A percentile compares a stretch with the other conserved stretches of the same genome.
phyloP scores from a whole-genome alignment of 2,888 invertebrate species.

The Leistus spinibarbis region DNA sequence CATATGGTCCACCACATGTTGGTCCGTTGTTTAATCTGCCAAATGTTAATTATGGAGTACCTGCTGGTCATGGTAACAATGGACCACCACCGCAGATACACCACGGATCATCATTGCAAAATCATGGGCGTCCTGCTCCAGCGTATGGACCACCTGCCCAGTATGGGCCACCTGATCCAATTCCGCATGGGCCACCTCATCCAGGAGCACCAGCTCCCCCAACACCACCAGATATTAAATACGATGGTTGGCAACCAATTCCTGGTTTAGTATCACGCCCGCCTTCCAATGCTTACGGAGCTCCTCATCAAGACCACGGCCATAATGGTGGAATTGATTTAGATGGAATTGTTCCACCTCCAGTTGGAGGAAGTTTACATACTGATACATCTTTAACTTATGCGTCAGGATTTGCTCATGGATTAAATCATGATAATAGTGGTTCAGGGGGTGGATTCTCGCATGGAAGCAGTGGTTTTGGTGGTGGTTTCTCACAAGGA shows the following conservation, averaged over 20 bases:
- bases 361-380: background rate
- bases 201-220: constrained; percentile 76
- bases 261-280: constrained; percentile 65
- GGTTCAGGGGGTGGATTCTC: constrained; percentile 29
- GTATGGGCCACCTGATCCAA: constrained; percentile 66
- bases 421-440: constrained; percentile 29
- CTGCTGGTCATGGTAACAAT: constrained; percentile 56
- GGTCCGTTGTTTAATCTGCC: constrained; percentile 34
- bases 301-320: constrained; percentile 49
- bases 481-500: constrained; percentile 41
- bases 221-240: constrained; percentile 74
- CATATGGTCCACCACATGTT: constrained; percentile 46
- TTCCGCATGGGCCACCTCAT: constrained; percentile 65
- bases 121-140: constrained; percentile 48
- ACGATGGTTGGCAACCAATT: constrained; percentile 88
- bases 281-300: constrained; percentile 50
- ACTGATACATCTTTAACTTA: too few species aligned
- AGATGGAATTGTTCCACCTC: constrained; percentile 16
- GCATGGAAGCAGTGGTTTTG: constrained; percentile 24
- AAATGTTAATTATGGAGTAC: constrained; percentile 53
- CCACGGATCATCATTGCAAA: constrained; percentile 49
- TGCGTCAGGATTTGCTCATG: constrained; percentile 20
- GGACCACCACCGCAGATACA: constrained; percentile 60
- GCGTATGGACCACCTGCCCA: constrained; percentile 48
- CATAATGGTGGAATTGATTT: constrained; percentile 41